Conservation (phyloP, 2,113 vertebrate genomes). For the Montifringilla adamsi region DNA sequence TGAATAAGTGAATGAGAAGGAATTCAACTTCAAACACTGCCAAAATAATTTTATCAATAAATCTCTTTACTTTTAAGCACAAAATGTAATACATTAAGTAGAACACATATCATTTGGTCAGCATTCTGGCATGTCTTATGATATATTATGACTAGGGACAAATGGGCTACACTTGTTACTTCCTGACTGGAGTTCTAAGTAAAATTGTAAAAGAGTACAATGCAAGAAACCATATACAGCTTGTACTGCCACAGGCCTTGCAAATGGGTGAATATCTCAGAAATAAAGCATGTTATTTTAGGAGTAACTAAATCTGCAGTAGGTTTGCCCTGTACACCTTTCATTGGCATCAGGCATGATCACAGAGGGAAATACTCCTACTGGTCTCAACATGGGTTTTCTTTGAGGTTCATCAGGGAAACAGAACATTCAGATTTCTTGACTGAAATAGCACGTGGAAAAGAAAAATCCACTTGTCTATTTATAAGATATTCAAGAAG, state of each 20-base stretch:
- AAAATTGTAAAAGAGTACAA: conserved; percentile 1
- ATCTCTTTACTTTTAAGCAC: conserved; percentile 1
- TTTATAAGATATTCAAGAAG: not conserved
- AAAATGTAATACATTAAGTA: not conserved
- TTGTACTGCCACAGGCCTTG: not conserved
- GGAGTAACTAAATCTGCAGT: not conserved
- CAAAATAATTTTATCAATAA: not conserved
- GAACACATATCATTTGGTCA: conserved; percentile 20
- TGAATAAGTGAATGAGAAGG: not conserved
- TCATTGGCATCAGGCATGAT: not conserved
- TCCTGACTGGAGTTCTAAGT: conserved; percentile 1
- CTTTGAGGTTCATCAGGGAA: not conserved
- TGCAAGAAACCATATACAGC: not conserved
- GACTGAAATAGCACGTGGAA: not conserved
- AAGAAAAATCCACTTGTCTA: not conserved
- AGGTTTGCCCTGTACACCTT: not conserved
- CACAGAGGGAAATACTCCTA: not conserved
- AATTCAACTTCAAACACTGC: not conserved
- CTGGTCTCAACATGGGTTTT: not conserved
- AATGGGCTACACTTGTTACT: not conserved
- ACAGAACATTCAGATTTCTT: not conserved
- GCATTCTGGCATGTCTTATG: not conserved
- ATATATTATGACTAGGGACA: not conserved
- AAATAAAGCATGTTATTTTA: not conserved
- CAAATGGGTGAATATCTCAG: not conserved